These are phyloP conservation scores for Pseudopodoces humilis DNA, from an alignment of 2,113 vertebrate genomes.

Conservation along the genomic window DNA sequence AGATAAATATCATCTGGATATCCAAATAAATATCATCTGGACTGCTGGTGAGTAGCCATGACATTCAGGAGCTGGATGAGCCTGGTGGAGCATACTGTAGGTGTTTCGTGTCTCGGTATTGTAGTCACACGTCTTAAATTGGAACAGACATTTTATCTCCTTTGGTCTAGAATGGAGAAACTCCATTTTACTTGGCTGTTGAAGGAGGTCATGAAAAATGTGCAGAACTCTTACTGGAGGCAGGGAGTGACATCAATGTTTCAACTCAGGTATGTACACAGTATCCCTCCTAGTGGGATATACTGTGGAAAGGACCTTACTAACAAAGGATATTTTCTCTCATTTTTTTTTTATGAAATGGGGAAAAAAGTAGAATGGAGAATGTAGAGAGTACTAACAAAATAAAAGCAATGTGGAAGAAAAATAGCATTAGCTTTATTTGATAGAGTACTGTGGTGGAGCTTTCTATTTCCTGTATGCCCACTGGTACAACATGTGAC, in stretches of 20 bases:
- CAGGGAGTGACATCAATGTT: constrained; percentile 83
- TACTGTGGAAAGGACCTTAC: background rate
- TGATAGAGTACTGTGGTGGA: background rate
- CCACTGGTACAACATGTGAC: background rate
- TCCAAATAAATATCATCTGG: background rate
- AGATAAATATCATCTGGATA: background rate
- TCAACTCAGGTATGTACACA: constrained; percentile 72
- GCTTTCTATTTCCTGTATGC: background rate
- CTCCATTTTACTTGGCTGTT: constrained; percentile 83
- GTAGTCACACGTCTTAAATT: background rate
- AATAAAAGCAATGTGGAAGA: background rate
- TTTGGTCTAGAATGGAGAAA: constrained; percentile 80
- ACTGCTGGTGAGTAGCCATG: background rate
- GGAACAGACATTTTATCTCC: background rate
- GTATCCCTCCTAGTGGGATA: background rate
- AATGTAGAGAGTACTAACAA: background rate
- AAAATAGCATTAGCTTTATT: background rate
- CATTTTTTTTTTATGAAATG: background rate
- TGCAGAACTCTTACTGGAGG: constrained; percentile 79
- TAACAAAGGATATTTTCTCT: background rate
- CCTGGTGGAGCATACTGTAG: background rate
- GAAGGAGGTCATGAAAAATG: constrained; percentile 80
- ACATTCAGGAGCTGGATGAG: background rate
- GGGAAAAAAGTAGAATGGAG: background rate
- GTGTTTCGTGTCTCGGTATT: background rate